A percentile compares a stretch with the other conserved stretches of the same genome.
Evolutionary conservation across 37 sponge, comb jelly and placozoan species (phyloP).

Genomic region (Chondrosia reniformis): DNA sequence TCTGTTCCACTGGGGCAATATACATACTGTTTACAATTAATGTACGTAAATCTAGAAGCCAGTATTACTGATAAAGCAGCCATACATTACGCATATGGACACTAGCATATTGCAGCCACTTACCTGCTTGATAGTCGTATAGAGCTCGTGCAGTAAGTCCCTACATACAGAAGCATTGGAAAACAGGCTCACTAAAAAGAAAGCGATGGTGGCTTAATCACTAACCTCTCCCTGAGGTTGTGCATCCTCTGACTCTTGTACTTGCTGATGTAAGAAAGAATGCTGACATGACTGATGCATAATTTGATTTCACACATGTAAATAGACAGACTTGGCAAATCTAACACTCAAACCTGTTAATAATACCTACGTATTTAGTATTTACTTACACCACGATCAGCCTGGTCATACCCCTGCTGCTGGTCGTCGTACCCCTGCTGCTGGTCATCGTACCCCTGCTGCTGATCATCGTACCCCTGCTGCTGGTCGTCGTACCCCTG

Average conservation of each 20-base stretch:
- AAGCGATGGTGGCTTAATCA: neutral
- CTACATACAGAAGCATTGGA: neutral
- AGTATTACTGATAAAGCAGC: too few relatives aligned
- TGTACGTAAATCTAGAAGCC: too few relatives aligned
- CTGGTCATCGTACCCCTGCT: constrained; percentile 6
- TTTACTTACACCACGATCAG: neutral
- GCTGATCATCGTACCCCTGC: too few relatives aligned
- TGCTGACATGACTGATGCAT: too few relatives aligned
- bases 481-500: too few relatives aligned
- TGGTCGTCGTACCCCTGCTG: neutral
- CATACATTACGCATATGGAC: neutral
- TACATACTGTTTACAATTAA: too few relatives aligned
- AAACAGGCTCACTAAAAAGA: neutral
- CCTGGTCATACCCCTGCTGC: neutral
- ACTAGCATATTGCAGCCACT: neutral
- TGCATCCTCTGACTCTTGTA: neutral
- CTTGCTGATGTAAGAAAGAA: neutral
- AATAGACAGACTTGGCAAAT: too few relatives aligned
- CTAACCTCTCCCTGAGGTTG: neutral
- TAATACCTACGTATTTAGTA: neutral
- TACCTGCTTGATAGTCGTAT: constrained; percentile 92
- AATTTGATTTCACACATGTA: too few relatives aligned
- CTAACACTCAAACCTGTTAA: too few relatives aligned
- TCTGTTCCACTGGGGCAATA: too few relatives aligned
- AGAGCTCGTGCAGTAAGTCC: constrained; percentile 68